A percentile compares a stretch with the other conserved stretches of the same genome.
Conservation (phyloP, 2,113 vertebrate species). For the Clupea harengus region DNA sequence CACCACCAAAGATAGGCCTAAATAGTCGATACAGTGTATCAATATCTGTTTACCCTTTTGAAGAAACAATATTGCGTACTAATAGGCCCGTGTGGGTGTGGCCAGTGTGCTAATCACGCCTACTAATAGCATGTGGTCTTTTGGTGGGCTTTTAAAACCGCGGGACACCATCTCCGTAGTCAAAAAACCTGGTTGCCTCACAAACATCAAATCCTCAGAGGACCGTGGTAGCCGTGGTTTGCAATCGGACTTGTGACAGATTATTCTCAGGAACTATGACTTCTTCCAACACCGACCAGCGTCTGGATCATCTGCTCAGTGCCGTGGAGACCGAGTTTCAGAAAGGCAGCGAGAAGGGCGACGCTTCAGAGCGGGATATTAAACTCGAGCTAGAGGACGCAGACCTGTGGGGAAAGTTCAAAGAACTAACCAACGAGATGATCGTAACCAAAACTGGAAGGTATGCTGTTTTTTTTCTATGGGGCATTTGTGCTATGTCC, state of each 20-base stretch:
- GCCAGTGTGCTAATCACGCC: constrained; percentile 47
- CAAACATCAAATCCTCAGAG: neutral
- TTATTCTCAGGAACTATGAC: constrained; percentile 63
- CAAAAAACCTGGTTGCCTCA: constrained; percentile 39
- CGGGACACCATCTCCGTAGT: neutral
- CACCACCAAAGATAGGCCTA: neutral
- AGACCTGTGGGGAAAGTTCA: constrained; percentile 77
- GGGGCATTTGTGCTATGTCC: neutral
- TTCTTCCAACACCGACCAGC: constrained; percentile 69
- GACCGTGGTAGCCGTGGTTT: constrained; percentile 16
- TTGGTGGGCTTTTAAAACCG: constrained; percentile 66
- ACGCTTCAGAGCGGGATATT: constrained; percentile 76
- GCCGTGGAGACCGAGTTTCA: constrained; percentile 78
- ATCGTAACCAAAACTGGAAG: constrained; percentile 80
- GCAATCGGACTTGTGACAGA: neutral
- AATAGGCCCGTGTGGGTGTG: constrained; percentile 24
- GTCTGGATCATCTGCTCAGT: constrained; percentile 78
- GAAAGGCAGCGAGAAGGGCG: constrained; percentile 77
- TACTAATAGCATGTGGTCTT: constrained; percentile 62
- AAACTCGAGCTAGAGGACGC: constrained; percentile 74
- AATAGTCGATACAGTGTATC: neutral
- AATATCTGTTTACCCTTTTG: neutral
- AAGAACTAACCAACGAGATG: constrained; percentile 80
- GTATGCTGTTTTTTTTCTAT: constrained; percentile 47
- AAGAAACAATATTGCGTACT: neutral